Percentiles rank a stretch among this genome's conserved stretches.
Evolutionary conservation across 2,797 vertebrate species (phyloP).

Genomic region (Anableps anableps): DNA sequence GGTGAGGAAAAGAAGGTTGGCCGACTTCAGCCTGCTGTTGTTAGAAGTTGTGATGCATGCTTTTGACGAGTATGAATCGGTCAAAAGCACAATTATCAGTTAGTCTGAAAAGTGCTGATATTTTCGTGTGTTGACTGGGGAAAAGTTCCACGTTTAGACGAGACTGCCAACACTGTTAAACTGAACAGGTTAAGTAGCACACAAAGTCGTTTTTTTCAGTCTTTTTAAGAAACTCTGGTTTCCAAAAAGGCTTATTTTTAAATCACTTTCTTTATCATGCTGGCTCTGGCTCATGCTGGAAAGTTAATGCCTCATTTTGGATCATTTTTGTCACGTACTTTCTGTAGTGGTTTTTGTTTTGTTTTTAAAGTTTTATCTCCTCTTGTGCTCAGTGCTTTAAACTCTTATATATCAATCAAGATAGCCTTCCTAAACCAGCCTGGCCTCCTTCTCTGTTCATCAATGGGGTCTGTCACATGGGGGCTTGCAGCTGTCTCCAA

Average conservation of each 20-base stretch:
- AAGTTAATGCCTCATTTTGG: not conserved
- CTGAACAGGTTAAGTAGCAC: too few relatives aligned
- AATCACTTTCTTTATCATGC: not conserved
- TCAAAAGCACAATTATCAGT: too few relatives aligned
- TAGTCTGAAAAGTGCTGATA: too few relatives aligned
- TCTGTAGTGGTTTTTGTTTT: not conserved
- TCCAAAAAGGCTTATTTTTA: not conserved
- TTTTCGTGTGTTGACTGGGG: too few relatives aligned
- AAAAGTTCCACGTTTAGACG: too few relatives aligned
- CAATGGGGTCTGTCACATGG: slow-evolving; percentile 40
- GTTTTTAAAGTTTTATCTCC: slow-evolving; percentile 19
- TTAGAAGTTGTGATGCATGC: not conserved
- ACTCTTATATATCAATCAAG: slow-evolving; percentile 17
- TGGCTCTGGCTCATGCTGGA: not conserved
- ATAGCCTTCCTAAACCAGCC: slow-evolving; percentile 9
- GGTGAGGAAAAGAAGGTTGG: slow-evolving; percentile 4
- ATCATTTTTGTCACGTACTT: not conserved
- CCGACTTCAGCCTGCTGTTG: slow-evolving; percentile 4
- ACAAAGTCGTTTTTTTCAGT: too few relatives aligned
- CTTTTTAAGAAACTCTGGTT: too few relatives aligned
- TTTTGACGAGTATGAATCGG: not conserved
- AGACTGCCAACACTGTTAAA: too few relatives aligned
- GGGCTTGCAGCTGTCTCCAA: slow-evolving; percentile 63
- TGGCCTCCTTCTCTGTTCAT: slow-evolving; percentile 24
- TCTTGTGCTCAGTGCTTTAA: slow-evolving; percentile 6